phyloP scores from a whole-genome alignment of 2,113 vertebrate genomes.

The Heloderma charlesbogerti region DNA sequence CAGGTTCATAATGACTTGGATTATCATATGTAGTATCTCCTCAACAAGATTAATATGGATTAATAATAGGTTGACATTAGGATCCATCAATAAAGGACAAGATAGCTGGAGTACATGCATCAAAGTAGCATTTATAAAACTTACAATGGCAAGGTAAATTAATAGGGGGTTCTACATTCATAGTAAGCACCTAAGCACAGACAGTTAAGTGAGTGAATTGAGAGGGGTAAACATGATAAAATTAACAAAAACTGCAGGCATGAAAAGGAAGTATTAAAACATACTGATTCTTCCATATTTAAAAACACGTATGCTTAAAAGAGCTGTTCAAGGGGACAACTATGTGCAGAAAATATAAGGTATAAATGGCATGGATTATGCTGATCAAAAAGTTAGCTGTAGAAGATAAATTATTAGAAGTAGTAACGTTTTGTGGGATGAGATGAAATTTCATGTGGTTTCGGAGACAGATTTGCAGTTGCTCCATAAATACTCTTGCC shows the following conservation, averaged over 20 bases:
- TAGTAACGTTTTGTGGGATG: conserved; percentile 29
- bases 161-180: background rate
- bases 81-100: background rate
- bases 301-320: background rate
- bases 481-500: background rate
- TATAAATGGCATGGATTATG: background rate
- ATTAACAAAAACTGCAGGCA: background rate
- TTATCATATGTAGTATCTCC: background rate
- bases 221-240: background rate
- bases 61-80: conserved; percentile 8
- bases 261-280: background rate
- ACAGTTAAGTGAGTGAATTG: background rate
- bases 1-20: background rate
- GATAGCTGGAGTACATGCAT: background rate
- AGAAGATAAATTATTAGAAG: conserved; percentile 41
- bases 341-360: background rate
- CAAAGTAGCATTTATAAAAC: background rate
- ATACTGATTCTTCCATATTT: background rate
- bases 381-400: conserved; percentile 28
- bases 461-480: background rate
- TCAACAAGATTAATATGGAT: conserved; percentile 18
- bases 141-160: background rate
- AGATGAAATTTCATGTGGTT: conserved; percentile 20
- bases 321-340: background rate
- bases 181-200: background rate